phyloP scores from a whole-genome alignment of 2,888 invertebrate genomes.

The Ariolimax columbianus region DNA sequence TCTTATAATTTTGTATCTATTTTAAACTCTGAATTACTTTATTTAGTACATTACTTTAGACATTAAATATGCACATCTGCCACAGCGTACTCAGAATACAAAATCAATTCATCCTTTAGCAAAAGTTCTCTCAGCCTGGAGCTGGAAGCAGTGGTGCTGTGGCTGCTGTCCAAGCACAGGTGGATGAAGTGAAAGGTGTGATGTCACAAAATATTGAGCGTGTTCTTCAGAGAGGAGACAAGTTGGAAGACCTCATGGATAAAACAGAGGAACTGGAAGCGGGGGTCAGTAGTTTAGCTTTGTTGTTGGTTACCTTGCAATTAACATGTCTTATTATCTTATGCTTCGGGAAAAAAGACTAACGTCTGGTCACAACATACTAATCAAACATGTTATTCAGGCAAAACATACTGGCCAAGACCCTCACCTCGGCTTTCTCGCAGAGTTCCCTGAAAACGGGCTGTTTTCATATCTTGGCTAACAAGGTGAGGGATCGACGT shows the following conservation, averaged over 20 bases:
- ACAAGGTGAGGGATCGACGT: no score
- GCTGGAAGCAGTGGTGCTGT: constrained; percentile 60
- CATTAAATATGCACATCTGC: background rate
- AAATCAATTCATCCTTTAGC: constrained; percentile 55
- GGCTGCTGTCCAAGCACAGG: constrained; percentile 70
- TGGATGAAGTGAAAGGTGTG: constrained; percentile 78
- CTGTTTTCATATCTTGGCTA: no score
- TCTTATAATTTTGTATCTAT: no score
- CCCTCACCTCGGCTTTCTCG: no score
- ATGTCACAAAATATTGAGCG: constrained; percentile 79
- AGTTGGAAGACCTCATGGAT: constrained; percentile 77
- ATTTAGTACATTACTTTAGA: background rate
- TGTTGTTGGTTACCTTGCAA: background rate
- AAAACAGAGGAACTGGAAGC: constrained; percentile 77
- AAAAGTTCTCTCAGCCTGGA: constrained; percentile 67
- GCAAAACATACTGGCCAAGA: no score
- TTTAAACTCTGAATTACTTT: background rate
- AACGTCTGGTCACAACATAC: no score
- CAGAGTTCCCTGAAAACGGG: no score
- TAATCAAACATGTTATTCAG: no score
- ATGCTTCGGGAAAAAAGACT: no score
- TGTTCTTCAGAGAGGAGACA: constrained; percentile 77
- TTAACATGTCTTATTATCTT: no score
- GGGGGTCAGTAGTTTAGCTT: constrained; percentile 64
- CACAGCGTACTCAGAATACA: background rate